Percentiles rank a stretch among this genome's conserved stretches.
These are phyloP conservation scores for Melinopterus prodromus DNA, from an alignment of 2,888 invertebrate species.

Conservation along the genomic window DNA sequence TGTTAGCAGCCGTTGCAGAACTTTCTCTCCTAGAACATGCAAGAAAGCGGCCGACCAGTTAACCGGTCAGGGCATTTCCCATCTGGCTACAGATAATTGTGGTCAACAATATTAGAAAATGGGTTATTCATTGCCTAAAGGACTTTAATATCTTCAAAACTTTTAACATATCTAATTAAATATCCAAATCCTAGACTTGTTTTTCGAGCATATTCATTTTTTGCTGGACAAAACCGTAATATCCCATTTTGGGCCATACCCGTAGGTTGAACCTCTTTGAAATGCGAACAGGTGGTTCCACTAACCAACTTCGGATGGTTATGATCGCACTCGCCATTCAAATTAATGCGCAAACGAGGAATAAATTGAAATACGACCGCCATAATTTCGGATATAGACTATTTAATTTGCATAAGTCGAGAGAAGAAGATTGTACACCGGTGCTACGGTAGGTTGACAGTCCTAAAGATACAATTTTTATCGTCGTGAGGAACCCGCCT, in stretches of 20 bases:
- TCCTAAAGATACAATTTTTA: not conserved
- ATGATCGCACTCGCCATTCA: not conserved
- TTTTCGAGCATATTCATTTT: too few species aligned
- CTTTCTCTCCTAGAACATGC: not conserved
- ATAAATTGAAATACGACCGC: not conserved
- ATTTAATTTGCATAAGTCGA: conserved; percentile 4
- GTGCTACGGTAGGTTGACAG: not conserved
- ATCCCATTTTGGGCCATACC: too few species aligned
- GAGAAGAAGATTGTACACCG: not conserved
- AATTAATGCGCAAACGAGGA: not conserved
- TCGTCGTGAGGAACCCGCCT: not conserved
- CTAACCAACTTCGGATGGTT: not conserved
- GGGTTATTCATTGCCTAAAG: too few species aligned
- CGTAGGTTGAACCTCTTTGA: too few species aligned
- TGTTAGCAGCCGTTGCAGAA: not conserved
- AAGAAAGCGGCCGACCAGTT: not conserved
- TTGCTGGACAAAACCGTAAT: too few species aligned
- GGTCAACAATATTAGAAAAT: too few species aligned
- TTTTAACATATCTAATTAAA: too few species aligned
- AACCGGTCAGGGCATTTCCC: too few species aligned
- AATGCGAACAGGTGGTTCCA: not conserved
- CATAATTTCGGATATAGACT: not conserved
- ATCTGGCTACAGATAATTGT: too few species aligned
- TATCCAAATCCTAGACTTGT: too few species aligned
- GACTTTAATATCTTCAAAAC: too few species aligned